phyloP scores from a whole-genome alignment of 2,888 invertebrate species.

The Dynastes grantii region DNA sequence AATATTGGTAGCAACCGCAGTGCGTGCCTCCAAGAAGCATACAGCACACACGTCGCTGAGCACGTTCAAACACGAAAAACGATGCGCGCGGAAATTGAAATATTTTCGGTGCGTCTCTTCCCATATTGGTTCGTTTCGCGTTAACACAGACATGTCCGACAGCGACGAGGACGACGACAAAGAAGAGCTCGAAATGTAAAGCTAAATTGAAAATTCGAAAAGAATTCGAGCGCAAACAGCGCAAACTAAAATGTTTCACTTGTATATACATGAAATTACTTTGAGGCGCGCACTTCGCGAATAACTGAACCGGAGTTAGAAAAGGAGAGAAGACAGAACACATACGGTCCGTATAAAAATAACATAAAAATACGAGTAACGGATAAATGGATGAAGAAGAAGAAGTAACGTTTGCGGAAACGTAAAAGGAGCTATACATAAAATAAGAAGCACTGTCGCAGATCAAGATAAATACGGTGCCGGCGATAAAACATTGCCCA shows the following conservation, averaged over 20 bases:
- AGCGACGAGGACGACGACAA: constrained; percentile 2
- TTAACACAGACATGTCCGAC: constrained; percentile 3
- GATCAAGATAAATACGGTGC: constrained; percentile 41
- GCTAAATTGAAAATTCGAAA: constrained; percentile 45
- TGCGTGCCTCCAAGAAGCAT: not conserved
- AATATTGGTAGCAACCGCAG: not conserved
- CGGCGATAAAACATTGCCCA: constrained; percentile 4
- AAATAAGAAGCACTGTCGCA: constrained; percentile 40
- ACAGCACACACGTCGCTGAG: not conserved
- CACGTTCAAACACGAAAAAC: constrained; percentile 1
- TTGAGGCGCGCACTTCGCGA: constrained; percentile 19
- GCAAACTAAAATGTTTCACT: constrained; percentile 42
- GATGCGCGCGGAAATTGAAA: constrained; percentile 29
- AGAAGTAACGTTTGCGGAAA: constrained; percentile 43
- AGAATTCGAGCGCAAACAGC: constrained; percentile 25
- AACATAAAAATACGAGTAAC: constrained; percentile 28
- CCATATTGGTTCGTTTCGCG: not conserved
- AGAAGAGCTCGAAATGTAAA: constrained; percentile 38
- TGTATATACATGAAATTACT: constrained; percentile 40
- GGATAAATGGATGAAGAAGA: constrained; percentile 28
- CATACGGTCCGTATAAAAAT: constrained; percentile 36
- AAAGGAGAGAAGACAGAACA: constrained; percentile 6
- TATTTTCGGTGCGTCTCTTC: constrained; percentile 9
- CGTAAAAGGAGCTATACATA: constrained; percentile 45
- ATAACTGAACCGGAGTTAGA: constrained; percentile 16